Base-by-base conservation (phyloP, 2,113 vertebrate species). In the Megalops atlanticus region DNA sequence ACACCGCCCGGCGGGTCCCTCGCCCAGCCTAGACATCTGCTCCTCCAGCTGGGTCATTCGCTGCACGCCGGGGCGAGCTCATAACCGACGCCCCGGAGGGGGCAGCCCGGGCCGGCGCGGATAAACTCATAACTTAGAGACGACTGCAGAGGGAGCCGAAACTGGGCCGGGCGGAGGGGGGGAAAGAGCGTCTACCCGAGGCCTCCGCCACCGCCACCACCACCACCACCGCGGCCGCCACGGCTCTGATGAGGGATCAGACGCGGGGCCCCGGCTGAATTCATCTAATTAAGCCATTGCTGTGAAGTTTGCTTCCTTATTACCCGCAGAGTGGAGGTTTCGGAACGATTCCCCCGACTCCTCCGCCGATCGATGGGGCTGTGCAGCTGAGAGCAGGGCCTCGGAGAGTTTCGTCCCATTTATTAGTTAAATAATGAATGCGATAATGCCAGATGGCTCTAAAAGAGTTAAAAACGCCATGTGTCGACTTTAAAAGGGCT, bases 401-500 rank as follows among this genome's bases (percentile, higher is more conserved):
- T 16, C 27, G 24, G 73, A 74, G 79, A 24, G 79, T 80, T 74
- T 31, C 24, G 31, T n/a, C 31, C 58, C 58, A 31, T 11, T 64
- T 64, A 58, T 24, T 4, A n/a, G 21, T 4, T 58, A 27, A 64
- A 64, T 64, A 64, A 64, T 64, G 58, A 64, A 64, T 31, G 58
- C n/a, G 54, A 8, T 8, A 24, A 1, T 11, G 10, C 70, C 0
- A 39, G 3, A 2, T 5, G 2, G 3, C 35, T 18, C 24, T 35
- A n/a, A 38, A 80, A 74, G 79, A 12, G 79, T 80, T 74, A 80
- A 58, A 41, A 74, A 73, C 33, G 15, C 4, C 7, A 36, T 36
- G 33, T 11, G 27, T 33, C 31, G 6, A n/a, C 10, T 16, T 33
- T 47, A 21, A 52, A 75, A 11, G 35, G 74, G 18, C 3, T 52